A percentile compares a stretch with the other conserved stretches of the same genome.
phyloP scores from a whole-genome alignment of 2,113 vertebrate genomes.

The Isichthys henryi region DNA sequence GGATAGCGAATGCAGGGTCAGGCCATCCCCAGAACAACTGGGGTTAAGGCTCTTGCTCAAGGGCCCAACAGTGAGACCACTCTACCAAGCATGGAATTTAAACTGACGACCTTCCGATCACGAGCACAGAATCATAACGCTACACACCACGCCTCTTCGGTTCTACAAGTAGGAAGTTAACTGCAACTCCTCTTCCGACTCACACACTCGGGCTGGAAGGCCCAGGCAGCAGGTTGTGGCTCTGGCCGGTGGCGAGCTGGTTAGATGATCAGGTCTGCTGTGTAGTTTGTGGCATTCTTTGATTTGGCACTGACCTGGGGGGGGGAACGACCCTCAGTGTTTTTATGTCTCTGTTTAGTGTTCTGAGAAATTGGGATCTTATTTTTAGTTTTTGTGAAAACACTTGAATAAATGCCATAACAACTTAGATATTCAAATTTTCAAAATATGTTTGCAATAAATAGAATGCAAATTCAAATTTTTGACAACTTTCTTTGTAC shows the following conservation, averaged over 20 bases:
- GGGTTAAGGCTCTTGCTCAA: neutral
- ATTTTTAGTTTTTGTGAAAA: neutral
- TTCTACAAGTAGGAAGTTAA: neutral
- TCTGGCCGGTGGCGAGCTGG: neutral
- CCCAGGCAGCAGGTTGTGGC: neutral
- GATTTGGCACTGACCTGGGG: neutral
- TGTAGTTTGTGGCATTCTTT: neutral
- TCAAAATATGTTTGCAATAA: neutral
- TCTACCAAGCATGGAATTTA: neutral
- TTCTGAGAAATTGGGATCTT: neutral
- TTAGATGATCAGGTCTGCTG: too few relatives aligned
- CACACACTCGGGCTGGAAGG: neutral
- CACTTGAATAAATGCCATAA: neutral
- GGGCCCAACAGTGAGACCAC: neutral
- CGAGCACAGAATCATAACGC: neutral
- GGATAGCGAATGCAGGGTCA: neutral
- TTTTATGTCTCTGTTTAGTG: neutral
- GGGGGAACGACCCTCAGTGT: neutral
- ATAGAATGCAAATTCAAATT: neutral
- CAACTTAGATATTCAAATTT: neutral
- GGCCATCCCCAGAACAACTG: neutral
- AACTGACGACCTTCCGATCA: neutral
- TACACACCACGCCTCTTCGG: neutral
- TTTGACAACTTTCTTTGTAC: neutral
- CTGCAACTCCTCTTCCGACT: neutral